Evolutionary conservation across 2,888 invertebrate species (phyloP).

Genomic region (Tolmerus cingulatus): DNA sequence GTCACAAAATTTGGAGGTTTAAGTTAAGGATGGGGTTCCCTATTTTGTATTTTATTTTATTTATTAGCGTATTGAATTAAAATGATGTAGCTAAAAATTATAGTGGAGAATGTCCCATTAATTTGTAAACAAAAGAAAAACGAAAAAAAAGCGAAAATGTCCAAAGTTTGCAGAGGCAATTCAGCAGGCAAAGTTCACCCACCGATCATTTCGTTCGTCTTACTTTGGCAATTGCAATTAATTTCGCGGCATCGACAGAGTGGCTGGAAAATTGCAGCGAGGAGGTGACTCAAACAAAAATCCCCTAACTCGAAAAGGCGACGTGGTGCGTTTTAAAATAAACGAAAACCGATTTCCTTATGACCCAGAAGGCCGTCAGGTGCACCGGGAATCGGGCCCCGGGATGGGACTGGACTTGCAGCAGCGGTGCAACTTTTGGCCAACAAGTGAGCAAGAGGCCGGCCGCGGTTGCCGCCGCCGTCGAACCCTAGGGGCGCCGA

Average conservation of each 20-base stretch:
- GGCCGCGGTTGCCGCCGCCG: background rate
- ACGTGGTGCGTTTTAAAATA: background rate
- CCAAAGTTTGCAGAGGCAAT: background rate
- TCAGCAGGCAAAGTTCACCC: background rate
- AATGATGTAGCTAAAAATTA: background rate
- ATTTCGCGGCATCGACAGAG: background rate
- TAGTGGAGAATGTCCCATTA: background rate
- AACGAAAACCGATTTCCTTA: background rate
- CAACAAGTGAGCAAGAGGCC: slow-evolving; percentile 17
- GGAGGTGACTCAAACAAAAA: background rate
- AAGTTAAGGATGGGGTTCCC: too few relatives aligned
- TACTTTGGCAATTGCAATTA: background rate
- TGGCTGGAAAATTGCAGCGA: background rate
- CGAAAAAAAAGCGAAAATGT: background rate
- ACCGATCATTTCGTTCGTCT: background rate
- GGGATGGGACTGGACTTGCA: background rate
- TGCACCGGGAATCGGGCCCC: background rate
- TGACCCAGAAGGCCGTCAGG: background rate
- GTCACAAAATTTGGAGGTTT: too few relatives aligned
- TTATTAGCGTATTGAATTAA: background rate
- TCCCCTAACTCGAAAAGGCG: background rate
- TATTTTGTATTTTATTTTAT: too few relatives aligned
- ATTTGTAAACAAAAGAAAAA: too few relatives aligned
- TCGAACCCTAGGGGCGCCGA: slow-evolving; percentile 6
- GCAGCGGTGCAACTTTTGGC: background rate